These are phyloP conservation scores for Alligator mississippiensis DNA, from an alignment of 2,113 vertebrate species.

Conservation along the genomic window DNA sequence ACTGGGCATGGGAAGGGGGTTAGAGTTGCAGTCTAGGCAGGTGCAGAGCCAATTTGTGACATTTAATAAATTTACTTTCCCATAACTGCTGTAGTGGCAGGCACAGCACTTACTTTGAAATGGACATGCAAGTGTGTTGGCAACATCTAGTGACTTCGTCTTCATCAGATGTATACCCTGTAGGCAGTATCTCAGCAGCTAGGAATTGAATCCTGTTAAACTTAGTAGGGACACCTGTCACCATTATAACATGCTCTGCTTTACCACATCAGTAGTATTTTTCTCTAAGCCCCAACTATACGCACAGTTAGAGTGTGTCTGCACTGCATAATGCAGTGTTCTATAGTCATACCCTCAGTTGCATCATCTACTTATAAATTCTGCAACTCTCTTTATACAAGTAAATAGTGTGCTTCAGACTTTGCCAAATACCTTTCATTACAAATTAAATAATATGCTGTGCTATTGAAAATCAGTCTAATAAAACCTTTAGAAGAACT, in stretches of 20 bases:
- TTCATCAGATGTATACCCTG: slow-evolving; percentile 37
- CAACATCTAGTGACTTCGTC: slow-evolving; percentile 37
- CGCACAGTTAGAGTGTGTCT: background rate
- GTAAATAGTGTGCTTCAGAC: background rate
- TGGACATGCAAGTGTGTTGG: slow-evolving; percentile 46
- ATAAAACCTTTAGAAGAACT: background rate
- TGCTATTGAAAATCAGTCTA: too few species aligned
- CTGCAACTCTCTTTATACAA: too few species aligned
- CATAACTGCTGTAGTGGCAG: slow-evolving; percentile 4
- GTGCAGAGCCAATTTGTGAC: too few species aligned
- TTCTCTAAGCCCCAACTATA: background rate
- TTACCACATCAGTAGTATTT: background rate
- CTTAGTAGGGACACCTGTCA: slow-evolving; percentile 62
- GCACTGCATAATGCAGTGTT: too few species aligned
- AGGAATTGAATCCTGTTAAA: slow-evolving; percentile 60
- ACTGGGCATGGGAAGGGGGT: too few species aligned
- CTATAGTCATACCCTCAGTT: too few species aligned
- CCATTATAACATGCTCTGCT: slow-evolving; percentile 45
- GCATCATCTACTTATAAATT: too few species aligned
- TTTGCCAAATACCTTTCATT: background rate
- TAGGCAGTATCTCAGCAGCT: slow-evolving; percentile 58
- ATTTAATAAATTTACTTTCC: background rate
- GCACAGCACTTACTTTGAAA: background rate
- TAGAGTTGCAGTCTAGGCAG: too few species aligned
- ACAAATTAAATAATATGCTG: background rate